phyloP scores from a whole-genome alignment of 2,888 invertebrate species.

The Dasysyrphus albostriatus region DNA sequence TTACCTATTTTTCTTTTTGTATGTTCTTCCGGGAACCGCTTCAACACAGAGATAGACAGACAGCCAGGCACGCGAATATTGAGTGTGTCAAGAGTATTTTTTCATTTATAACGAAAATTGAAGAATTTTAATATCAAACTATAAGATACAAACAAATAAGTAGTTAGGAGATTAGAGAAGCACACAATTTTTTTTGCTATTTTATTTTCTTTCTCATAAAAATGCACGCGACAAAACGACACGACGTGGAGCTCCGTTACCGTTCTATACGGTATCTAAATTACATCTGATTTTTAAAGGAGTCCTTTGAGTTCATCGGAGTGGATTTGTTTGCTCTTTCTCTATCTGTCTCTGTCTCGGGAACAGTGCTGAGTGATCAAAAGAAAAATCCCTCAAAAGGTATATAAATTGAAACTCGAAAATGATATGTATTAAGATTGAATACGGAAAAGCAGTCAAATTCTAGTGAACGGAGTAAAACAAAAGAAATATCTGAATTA shows the following conservation, averaged over 20 bases:
- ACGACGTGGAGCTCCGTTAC: slow-evolving; percentile 37
- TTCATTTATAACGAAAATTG: neutral
- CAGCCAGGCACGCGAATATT: slow-evolving; percentile 21
- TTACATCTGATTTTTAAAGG: slow-evolving; percentile 71
- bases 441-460: no score
- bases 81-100: neutral
- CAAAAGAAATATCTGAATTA: no score
- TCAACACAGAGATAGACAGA: slow-evolving; percentile 1
- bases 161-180: neutral
- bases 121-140: slow-evolving; percentile 42
- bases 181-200: slow-evolving; percentile 4
- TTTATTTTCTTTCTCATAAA: slow-evolving; percentile 43
- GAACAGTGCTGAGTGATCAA: no score
- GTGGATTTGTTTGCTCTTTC: neutral
- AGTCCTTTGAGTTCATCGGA: slow-evolving; percentile 8
- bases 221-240: slow-evolving; percentile 55
- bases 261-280: slow-evolving; percentile 69
- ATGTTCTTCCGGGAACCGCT: slow-evolving; percentile 63
- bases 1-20: neutral
- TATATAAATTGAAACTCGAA: no score
- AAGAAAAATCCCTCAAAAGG: no score
- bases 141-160: slow-evolving; percentile 19
- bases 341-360: neutral
- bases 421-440: no score
- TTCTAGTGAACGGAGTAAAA: no score